Conservation (phyloP, 2,888 invertebrate genomes). For the Erynnis tages region DNA sequence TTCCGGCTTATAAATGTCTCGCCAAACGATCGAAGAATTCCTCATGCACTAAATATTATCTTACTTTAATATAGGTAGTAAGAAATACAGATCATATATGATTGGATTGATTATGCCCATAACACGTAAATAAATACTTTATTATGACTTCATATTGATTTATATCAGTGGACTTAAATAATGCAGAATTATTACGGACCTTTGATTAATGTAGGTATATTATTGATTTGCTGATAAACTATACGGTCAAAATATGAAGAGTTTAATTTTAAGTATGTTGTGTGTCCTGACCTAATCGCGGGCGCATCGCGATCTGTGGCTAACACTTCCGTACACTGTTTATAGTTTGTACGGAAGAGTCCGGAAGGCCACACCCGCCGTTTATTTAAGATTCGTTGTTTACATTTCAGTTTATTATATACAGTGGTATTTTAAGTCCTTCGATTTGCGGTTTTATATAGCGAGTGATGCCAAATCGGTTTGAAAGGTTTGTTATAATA, state of each 20-base stretch:
- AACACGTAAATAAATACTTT: constrained; percentile 7
- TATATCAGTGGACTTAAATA: constrained; percentile 3
- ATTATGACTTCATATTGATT: constrained; percentile 26
- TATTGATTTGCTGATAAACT: not conserved
- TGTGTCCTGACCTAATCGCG: constrained; percentile 1
- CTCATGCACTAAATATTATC: not conserved
- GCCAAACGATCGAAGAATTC: not conserved
- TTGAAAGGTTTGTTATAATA: too few species aligned
- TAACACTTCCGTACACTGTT: constrained; percentile 66
- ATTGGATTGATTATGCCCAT: constrained; percentile 14
- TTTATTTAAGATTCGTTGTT: constrained; percentile 50
- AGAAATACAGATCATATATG: not conserved
- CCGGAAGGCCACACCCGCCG: constrained; percentile 58
- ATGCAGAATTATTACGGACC: not conserved
- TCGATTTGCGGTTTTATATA: not conserved
- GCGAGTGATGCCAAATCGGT: too few species aligned
- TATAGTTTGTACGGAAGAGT: constrained; percentile 71
- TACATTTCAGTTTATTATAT: constrained; percentile 32
- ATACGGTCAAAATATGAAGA: not conserved
- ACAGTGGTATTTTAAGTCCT: not conserved
- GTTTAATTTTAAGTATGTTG: not conserved
- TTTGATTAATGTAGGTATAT: too few species aligned
- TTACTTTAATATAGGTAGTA: not conserved
- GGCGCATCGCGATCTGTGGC: constrained; percentile 39
- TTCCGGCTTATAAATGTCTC: not conserved